These are phyloP conservation scores for Pavo muticus DNA, from an alignment of 2,113 vertebrate genomes.

Conservation along the genomic window DNA sequence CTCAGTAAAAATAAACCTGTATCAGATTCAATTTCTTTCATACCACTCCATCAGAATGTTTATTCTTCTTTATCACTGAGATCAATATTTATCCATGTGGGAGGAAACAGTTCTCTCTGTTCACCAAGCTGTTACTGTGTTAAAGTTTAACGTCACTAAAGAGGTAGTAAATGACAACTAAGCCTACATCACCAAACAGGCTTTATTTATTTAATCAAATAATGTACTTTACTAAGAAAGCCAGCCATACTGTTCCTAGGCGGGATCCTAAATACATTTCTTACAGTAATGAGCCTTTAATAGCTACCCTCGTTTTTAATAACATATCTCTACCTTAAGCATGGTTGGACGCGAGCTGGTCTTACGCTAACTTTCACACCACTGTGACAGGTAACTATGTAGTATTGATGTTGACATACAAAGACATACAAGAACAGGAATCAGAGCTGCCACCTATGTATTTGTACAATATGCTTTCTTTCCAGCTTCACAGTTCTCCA, in stretches of 20 bases:
- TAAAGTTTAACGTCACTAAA: constrained; percentile 65
- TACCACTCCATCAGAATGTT: constrained; percentile 57
- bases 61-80: constrained; percentile 56
- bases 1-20: constrained; percentile 26
- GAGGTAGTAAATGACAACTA: constrained; percentile 33
- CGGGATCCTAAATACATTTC: constrained; percentile 18
- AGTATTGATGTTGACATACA: neutral
- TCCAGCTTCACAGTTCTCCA: neutral
- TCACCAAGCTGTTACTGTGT: neutral
- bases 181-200: neutral
- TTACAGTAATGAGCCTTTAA: neutral
- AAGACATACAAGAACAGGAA: neutral
- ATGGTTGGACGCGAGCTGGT: neutral
- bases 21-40: constrained; percentile 43
- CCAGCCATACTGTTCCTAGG: neutral
- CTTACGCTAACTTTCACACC: neutral
- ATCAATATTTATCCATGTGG: constrained; percentile 72
- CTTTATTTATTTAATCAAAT: constrained; percentile 47
- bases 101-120: constrained; percentile 60
- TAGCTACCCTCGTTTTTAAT: neutral
- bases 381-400: neutral
- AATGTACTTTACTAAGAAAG: neutral
- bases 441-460: neutral
- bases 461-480: neutral
- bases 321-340: neutral